Conservation (phyloP, 2,888 invertebrate genomes). For the Ochropacha duplaris region DNA sequence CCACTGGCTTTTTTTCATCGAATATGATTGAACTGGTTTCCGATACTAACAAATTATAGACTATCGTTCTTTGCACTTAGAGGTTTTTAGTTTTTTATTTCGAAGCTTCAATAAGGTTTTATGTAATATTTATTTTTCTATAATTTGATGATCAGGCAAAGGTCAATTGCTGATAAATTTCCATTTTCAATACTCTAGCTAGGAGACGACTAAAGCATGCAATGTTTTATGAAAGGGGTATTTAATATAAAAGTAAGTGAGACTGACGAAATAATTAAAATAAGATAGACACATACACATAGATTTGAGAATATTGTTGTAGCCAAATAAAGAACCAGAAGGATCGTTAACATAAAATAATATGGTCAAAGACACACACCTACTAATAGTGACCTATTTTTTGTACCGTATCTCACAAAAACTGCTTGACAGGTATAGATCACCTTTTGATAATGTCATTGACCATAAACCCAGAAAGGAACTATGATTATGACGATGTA, state of each 20-base stretch:
- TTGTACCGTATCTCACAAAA: not conserved
- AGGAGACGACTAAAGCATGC: no score
- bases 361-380: not conserved
- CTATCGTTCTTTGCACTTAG: conserved; percentile 12
- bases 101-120: not conserved
- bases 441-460: conserved; percentile 1
- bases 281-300: no score
- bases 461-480: not conserved
- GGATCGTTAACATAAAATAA: not conserved
- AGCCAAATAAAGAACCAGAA: not conserved
- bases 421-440: conserved; percentile 1
- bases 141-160: no score
- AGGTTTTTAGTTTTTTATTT: no score
- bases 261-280: no score
- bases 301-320: no score
- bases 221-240: no score
- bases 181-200: no score
- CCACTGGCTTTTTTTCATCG: conserved; percentile 50
- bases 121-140: not conserved
- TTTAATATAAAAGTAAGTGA: no score
- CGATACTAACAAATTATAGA: conserved; percentile 55
- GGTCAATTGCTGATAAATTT: no score
- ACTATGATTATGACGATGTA: conserved; percentile 1
- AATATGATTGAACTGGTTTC: conserved; percentile 66
- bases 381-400: conserved; percentile 4